Percentiles rank a stretch among this genome's conserved stretches.
Conservation (phyloP, 2,797 vertebrate genomes). For the Notolepis coatsorum region DNA sequence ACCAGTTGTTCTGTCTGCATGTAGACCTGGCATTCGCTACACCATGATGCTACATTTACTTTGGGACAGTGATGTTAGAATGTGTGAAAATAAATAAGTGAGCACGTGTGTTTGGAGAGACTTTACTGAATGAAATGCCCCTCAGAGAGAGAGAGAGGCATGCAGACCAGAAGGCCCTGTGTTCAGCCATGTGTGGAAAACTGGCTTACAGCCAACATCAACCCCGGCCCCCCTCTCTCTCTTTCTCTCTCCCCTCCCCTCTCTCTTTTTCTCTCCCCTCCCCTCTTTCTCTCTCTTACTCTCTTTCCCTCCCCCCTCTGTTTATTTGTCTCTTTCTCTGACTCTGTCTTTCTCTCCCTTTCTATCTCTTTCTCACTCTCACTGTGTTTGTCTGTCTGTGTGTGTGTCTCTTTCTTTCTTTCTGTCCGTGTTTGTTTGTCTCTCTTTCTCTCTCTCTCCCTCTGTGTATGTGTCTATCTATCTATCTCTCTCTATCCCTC, state of each 20-base stretch:
- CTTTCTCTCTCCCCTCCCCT: constrained; percentile 12
- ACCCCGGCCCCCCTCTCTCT: no score
- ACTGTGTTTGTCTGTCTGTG: constrained; percentile 31
- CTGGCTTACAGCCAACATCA: constrained; percentile 40
- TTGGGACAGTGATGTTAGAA: constrained; percentile 6
- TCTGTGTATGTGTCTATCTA: constrained; percentile 5
- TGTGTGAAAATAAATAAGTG: constrained; percentile 5
- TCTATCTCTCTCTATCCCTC: neutral
- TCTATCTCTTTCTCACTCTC: no score
- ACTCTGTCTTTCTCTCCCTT: neutral
- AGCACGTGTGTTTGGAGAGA: constrained; percentile 21
- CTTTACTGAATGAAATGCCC: constrained; percentile 41
- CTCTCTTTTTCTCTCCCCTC: neutral
- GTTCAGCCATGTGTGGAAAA: constrained; percentile 59
- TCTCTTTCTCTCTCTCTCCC: neutral
- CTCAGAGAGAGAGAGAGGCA: constrained; percentile 30
- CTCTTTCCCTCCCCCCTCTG: no score
- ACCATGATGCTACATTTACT: constrained; percentile 3
- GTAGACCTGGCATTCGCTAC: no score
- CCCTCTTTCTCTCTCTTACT: neutral
- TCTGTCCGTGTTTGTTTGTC: constrained; percentile 16
- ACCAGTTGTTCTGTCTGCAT: no score
- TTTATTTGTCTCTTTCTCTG: no score
- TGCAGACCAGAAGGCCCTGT: constrained; percentile 49
- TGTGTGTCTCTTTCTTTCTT: neutral